Evolutionary conservation across 2,888 invertebrate genomes (phyloP).

Genomic region (Acleris sparsana): DNA sequence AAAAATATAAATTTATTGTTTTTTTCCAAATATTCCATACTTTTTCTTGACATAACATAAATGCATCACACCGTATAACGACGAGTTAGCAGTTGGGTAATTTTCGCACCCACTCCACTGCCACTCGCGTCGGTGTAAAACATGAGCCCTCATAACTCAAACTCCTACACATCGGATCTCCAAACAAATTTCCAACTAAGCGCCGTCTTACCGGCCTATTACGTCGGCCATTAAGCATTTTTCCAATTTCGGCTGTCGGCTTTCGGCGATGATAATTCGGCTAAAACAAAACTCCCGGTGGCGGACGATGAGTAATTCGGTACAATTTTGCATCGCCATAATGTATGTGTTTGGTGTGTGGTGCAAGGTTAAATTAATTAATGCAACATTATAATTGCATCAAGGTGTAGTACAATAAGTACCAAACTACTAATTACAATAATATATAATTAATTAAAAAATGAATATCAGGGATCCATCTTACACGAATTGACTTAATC

Average conservation of each 20-base stretch:
- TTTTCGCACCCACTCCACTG: not conserved
- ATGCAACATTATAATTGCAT: not conserved
- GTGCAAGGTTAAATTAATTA: slow-evolving; percentile 1
- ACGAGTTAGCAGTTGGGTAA: not conserved
- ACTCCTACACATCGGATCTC: slow-evolving; percentile 4
- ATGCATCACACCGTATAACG: too few relatives aligned
- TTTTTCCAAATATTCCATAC: too few relatives aligned
- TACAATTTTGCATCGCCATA: slow-evolving; percentile 42
- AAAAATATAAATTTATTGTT: too few relatives aligned
- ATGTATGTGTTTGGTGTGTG: slow-evolving; percentile 11
- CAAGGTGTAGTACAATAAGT: too few relatives aligned
- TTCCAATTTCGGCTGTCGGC: slow-evolving; percentile 23
- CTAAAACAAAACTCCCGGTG: slow-evolving; percentile 44
- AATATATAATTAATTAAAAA: too few relatives aligned
- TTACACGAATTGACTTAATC: too few relatives aligned
- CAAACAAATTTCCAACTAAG: slow-evolving; percentile 13
- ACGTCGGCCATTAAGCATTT: slow-evolving; percentile 15
- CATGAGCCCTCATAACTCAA: slow-evolving; percentile 7
- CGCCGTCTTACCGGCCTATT: slow-evolving; percentile 11
- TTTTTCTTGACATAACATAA: too few relatives aligned
- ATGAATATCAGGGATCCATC: too few relatives aligned
- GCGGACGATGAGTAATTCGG: slow-evolving; percentile 51
- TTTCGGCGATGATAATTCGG: slow-evolving; percentile 18
- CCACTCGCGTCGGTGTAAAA: not conserved
- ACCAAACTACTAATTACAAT: too few relatives aligned